Conservation (phyloP, 2,113 vertebrate genomes). For the Etheostoma spectabile region DNA sequence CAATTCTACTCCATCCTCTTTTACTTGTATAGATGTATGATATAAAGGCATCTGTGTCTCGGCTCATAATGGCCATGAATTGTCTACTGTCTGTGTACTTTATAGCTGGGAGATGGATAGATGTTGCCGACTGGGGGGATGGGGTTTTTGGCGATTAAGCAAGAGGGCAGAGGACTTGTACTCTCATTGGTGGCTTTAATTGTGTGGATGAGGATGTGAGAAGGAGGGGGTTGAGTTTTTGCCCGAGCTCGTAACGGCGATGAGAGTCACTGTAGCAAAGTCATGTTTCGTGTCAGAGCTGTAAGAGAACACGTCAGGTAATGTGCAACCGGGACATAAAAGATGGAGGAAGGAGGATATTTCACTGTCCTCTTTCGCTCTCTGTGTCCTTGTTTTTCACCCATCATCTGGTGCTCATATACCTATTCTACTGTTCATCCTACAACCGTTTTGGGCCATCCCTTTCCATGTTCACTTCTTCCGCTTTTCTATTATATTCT, state of each 20-base stretch:
- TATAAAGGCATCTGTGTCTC: slow-evolving; percentile 22
- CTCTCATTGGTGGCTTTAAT: slow-evolving; percentile 66
- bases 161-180: slow-evolving; percentile 46
- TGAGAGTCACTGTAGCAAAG: slow-evolving; percentile 66
- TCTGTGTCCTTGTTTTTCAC: slow-evolving; percentile 18
- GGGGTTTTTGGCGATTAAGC: slow-evolving; percentile 45
- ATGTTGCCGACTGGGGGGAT: slow-evolving; percentile 8
- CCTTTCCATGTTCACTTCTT: slow-evolving; percentile 21
- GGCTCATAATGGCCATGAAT: slow-evolving; percentile 30
- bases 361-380: slow-evolving; percentile 21
- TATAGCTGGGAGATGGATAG: slow-evolving; percentile 11
- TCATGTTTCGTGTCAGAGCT: slow-evolving; percentile 75
- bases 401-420: slow-evolving; percentile 44
- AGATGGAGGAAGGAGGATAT: slow-evolving; percentile 66
- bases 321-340: slow-evolving; percentile 78
- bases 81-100: slow-evolving; percentile 23
- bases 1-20: not conserved
- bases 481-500: slow-evolving; percentile 5
- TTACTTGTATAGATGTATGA: slow-evolving; percentile 16
- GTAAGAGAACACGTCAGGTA: slow-evolving; percentile 75
- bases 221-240: slow-evolving; percentile 5
- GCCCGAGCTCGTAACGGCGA: slow-evolving; percentile 35
- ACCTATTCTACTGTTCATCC: slow-evolving; percentile 48
- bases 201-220: slow-evolving; percentile 25
- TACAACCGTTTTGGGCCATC: slow-evolving; percentile 27